A percentile compares a stretch with the other conserved stretches of the same genome.
phyloP scores from a whole-genome alignment of 2,797 vertebrate species.

The Lepus oiostolus region DNA sequence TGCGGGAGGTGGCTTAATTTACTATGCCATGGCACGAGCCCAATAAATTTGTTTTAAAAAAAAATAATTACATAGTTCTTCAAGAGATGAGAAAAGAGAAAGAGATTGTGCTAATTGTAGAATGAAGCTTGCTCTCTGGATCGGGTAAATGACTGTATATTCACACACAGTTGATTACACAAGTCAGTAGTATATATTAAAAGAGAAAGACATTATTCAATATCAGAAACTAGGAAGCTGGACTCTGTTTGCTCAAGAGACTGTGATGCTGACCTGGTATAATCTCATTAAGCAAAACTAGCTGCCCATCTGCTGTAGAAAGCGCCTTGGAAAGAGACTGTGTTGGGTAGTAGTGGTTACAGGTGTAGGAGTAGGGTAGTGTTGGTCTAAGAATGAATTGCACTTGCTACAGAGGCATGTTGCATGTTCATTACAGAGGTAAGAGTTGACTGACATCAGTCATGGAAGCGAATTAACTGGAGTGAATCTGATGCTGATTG shows the following conservation, averaged over 20 bases:
- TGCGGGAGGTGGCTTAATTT: too few relatives aligned
- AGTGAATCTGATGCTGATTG: background rate
- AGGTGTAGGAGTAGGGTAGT: background rate
- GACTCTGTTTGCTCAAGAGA: background rate
- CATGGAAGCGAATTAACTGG: background rate
- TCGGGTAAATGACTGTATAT: background rate
- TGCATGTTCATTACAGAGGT: background rate
- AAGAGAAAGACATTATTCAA: background rate
- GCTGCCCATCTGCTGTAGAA: background rate
- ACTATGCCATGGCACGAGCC: too few relatives aligned
- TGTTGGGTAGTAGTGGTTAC: background rate
- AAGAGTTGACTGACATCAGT: background rate
- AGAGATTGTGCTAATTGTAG: background rate
- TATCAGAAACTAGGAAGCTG: conserved; percentile 7
- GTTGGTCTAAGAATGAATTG: background rate
- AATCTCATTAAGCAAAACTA: background rate
- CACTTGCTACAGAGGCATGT: background rate
- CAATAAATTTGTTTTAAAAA: too few relatives aligned
- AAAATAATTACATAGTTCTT: background rate
- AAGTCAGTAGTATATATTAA: background rate
- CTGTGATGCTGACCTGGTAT: background rate
- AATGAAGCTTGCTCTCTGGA: background rate
- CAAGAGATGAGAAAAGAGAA: background rate
- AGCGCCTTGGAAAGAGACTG: too few relatives aligned
- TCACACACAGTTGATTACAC: background rate